phyloP scores from a whole-genome alignment of 2,888 invertebrate genomes.

The Eumacrocentrus americanus region DNA sequence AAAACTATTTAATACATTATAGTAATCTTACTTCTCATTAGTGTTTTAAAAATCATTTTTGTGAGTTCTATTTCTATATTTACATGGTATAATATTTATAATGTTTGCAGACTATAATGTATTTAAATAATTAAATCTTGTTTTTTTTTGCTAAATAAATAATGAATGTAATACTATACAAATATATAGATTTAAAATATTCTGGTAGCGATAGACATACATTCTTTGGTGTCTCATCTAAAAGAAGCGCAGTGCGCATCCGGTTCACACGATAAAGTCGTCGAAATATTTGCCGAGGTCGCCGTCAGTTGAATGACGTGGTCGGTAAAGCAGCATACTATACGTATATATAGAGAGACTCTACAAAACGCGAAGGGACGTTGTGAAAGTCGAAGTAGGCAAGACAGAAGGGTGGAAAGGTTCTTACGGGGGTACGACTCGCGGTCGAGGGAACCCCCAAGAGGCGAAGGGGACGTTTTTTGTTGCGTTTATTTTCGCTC shows the following conservation, averaged over 20 bases:
- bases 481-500: constrained; percentile 45
- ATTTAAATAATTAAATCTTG: too few species aligned
- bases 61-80: too few species aligned
- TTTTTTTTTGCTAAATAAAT: too few species aligned
- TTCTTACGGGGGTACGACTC: constrained; percentile 10
- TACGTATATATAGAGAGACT: constrained; percentile 20
- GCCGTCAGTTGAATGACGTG: constrained; percentile 8
- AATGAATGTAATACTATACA: not conserved
- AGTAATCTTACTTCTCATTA: too few species aligned
- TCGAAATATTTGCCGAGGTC: not conserved
- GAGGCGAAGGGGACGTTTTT: constrained; percentile 45
- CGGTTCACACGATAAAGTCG: constrained; percentile 8
- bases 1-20: too few species aligned
- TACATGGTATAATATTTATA: too few species aligned
- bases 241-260: constrained; percentile 11
- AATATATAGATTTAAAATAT: not conserved
- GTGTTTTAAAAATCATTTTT: too few species aligned
- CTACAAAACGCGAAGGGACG: constrained; percentile 21
- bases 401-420: constrained; percentile 15
- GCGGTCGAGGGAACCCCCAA: constrained; percentile 31
- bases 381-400: constrained; percentile 26
- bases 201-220: not conserved
- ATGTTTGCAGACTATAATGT: too few species aligned
- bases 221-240: not conserved
- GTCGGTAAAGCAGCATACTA: constrained; percentile 29